Percentiles rank a stretch among this genome's conserved stretches.
Conservation (phyloP, 2,888 invertebrate species). For the Rhimphoctona megacephalus region DNA sequence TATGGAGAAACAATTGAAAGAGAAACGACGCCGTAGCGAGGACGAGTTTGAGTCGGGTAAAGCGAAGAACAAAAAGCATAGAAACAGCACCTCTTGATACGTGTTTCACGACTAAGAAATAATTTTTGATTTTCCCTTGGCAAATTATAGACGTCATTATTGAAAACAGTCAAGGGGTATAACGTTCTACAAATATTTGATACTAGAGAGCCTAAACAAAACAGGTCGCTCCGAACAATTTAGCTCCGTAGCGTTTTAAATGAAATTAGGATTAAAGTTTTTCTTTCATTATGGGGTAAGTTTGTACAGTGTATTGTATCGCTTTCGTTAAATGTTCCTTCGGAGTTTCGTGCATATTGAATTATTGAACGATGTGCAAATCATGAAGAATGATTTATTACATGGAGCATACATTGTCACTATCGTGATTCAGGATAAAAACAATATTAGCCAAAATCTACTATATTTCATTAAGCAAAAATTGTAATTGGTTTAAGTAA, state of each 20-base stretch:
- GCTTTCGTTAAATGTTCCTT: background rate
- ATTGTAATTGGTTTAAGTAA: conserved; percentile 61
- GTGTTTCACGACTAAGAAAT: conserved; percentile 80
- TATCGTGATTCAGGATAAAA: conserved; percentile 23
- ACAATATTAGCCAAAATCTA: conserved; percentile 15
- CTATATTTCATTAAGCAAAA: conserved; percentile 4
- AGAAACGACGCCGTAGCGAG: conserved; percentile 82
- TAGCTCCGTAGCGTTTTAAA: background rate
- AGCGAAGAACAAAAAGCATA: conserved; percentile 81
- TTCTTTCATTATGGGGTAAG: conserved; percentile 9
- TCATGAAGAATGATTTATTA: conserved; percentile 26
- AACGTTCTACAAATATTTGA: background rate
- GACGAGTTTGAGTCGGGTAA: conserved; percentile 81
- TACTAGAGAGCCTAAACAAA: background rate
- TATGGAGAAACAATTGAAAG: conserved; percentile 83
- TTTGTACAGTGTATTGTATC: conserved; percentile 15
- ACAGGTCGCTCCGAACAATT: background rate
- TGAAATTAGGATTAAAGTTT: background rate
- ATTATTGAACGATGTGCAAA: background rate
- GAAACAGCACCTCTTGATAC: conserved; percentile 84
- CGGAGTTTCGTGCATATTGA: background rate
- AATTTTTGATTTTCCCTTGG: conserved; percentile 27
- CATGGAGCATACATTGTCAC: background rate
- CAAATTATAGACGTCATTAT: conserved; percentile 15
- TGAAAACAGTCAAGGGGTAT: background rate